Base-by-base conservation (phyloP, 2,888 invertebrate genomes). In the Apotomis turbidana region DNA sequence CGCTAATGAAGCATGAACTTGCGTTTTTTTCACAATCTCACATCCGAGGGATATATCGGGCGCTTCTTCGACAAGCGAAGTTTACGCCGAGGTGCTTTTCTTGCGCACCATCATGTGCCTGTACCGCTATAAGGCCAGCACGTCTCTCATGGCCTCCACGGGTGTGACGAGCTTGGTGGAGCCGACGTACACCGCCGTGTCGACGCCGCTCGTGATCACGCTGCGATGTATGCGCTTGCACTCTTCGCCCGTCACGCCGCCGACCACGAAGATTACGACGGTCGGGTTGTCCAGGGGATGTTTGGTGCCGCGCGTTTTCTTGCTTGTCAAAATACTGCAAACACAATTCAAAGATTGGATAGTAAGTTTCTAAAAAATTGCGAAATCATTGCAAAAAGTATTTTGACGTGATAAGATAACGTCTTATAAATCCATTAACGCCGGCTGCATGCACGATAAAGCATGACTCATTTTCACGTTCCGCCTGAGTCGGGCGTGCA, bases 231-330 rank as follows among this genome's bases (percentile, higher is more conserved):
- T 76, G 12, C 91, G 90, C 79, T 90, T 93, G 74, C 94, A 94
- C 85, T 96, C 96, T 73, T 95, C 95, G 0, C 94, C 94, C 0
- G 95, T 95, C 3, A 96, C 87, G 6, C 96, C 96, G 6, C 96
- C 96, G 10, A 96, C 85, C 8, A 96, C 92, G 80, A 95, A 96
- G 12, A 96, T 84, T 27, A 96, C 94, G 70, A 96, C 90, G 41
- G 94, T 91, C 0, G 95, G 93, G 79, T 95, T 95, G 82, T 96
- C 96, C 12, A 94, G 84, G 0, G 96, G 96, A 74, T 95, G 95
- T 70, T 91, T 93, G 0, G 83, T 36, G 3, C 74, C 78, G 4
- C 88, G 85, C 0, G 84, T 1, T 67, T 90, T 93, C 79, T 93
- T 93, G 76, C 88, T 94, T 15, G 93, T 94, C 69, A 96, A 90